A percentile compares a stretch with the other conserved stretches of the same genome.
phyloP scores from a whole-genome alignment of 2,888 invertebrate genomes.

The Cyclophora albipunctata region DNA sequence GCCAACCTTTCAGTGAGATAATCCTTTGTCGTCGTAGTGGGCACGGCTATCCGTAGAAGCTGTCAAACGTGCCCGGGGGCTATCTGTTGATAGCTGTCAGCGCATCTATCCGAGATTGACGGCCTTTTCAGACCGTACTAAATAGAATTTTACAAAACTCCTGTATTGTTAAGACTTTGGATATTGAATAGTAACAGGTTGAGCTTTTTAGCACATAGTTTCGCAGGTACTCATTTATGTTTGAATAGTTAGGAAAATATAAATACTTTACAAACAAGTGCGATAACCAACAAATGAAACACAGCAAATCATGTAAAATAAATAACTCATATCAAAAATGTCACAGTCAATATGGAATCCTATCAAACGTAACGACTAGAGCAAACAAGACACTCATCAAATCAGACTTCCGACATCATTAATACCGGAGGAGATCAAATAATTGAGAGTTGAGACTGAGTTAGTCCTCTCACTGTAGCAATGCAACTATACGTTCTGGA shows the following conservation, averaged over 20 bases:
- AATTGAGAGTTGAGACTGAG: slow-evolving; percentile 26
- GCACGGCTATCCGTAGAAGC: slow-evolving; percentile 24
- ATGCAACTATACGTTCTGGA: slow-evolving; percentile 53
- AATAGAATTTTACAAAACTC: slow-evolving; percentile 38
- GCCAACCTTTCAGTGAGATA: slow-evolving; percentile 35
- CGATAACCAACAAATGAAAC: too few relatives aligned
- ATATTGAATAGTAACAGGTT: neutral
- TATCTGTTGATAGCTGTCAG: slow-evolving; percentile 49
- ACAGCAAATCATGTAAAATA: too few relatives aligned
- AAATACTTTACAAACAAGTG: too few relatives aligned
- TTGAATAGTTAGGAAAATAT: too few relatives aligned
- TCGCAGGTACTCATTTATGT: too few relatives aligned
- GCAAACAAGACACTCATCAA: slow-evolving; percentile 26
- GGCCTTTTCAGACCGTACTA: slow-evolving; percentile 31
- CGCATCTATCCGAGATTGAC: slow-evolving; percentile 40
- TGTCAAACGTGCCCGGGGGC: slow-evolving; percentile 36
- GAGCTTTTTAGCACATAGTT: neutral
- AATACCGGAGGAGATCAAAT: slow-evolving; percentile 40
- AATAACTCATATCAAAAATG: too few relatives aligned
- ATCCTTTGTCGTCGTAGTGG: slow-evolving; percentile 44
- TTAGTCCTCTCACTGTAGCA: slow-evolving; percentile 31
- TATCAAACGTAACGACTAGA: too few relatives aligned
- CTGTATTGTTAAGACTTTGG: slow-evolving; percentile 19
- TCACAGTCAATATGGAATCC: slow-evolving; percentile 1
- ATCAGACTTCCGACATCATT: slow-evolving; percentile 45